These are phyloP conservation scores for Drosophila eohydei DNA, from an alignment of 2,888 invertebrate genomes.

Conservation along the genomic window DNA sequence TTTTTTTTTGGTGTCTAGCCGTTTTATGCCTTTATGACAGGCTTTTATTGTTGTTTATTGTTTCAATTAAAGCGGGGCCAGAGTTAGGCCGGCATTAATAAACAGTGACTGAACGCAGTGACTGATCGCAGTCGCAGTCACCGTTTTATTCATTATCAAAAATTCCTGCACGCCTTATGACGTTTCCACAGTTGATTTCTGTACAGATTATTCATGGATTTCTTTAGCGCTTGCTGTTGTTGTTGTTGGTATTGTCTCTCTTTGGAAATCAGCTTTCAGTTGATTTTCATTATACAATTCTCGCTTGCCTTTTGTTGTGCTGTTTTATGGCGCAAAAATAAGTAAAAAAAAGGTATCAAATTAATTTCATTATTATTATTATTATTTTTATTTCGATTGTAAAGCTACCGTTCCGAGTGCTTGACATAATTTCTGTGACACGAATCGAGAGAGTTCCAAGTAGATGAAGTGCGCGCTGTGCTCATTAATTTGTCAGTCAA, in stretches of 20 bases:
- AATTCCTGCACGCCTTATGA: slow-evolving; percentile 79
- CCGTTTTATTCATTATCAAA: slow-evolving; percentile 66
- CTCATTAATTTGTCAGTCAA: slow-evolving; percentile 78
- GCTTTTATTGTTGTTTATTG: slow-evolving; percentile 64
- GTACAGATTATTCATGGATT: slow-evolving; percentile 73
- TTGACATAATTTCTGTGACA: slow-evolving; percentile 72
- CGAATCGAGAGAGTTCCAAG: slow-evolving; percentile 43
- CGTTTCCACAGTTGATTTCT: slow-evolving; percentile 62
- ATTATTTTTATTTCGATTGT: slow-evolving; percentile 54
- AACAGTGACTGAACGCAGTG: slow-evolving; percentile 59
- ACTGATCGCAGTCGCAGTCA: slow-evolving; percentile 24
- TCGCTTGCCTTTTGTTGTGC: slow-evolving; percentile 36
- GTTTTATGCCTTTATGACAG: slow-evolving; percentile 67
- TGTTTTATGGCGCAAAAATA: slow-evolving; percentile 49
- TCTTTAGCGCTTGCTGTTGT: slow-evolving; percentile 42
- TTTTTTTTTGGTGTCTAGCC: slow-evolving; percentile 7
- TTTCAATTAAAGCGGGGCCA: slow-evolving; percentile 66
- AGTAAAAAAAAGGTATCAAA: slow-evolving; percentile 37
- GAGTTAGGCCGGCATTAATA: slow-evolving; percentile 20
- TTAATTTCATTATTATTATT: slow-evolving; percentile 59
- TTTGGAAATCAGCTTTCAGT: slow-evolving; percentile 78
- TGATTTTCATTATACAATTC: slow-evolving; percentile 68
- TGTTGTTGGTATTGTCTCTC: slow-evolving; percentile 57
- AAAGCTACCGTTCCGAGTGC: slow-evolving; percentile 71
- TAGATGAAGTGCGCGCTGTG: slow-evolving; percentile 39